Percentiles rank a stretch among this genome's conserved stretches.
phyloP scores from a whole-genome alignment of 2,888 invertebrate genomes.

The Chrysotoxum bicinctum region DNA sequence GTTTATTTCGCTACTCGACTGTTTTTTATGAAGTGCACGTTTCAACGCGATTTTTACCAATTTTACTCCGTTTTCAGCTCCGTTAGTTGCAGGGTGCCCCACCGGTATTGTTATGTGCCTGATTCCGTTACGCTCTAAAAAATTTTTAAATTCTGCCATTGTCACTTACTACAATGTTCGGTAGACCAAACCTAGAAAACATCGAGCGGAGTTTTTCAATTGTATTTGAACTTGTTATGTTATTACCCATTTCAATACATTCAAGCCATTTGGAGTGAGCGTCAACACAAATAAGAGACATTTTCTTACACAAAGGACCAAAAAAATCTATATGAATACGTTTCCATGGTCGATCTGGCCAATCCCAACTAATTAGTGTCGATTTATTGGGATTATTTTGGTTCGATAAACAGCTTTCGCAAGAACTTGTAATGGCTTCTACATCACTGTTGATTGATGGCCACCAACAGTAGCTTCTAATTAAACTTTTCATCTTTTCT shows the following conservation, averaged over 20 bases:
- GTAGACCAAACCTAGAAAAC: background rate
- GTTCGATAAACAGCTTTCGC: background rate
- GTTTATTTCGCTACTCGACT: no score
- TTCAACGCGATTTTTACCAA: background rate
- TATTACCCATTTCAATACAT: background rate
- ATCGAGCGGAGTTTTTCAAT: background rate
- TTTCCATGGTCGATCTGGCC: conserved; percentile 35
- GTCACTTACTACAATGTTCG: background rate
- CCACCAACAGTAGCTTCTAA: background rate
- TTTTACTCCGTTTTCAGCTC: background rate
- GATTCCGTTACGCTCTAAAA: background rate
- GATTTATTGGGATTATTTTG: conserved; percentile 33
- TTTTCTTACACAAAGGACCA: no score
- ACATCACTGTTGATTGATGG: background rate
- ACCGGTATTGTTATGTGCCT: background rate
- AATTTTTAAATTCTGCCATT: background rate
- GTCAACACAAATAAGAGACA: background rate
- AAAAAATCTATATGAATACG: conserved; percentile 51
- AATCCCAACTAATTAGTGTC: conserved; percentile 37
- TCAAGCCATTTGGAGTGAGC: background rate
- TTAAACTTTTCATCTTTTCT: no score
- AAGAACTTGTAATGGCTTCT: background rate
- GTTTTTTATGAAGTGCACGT: background rate
- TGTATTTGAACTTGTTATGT: background rate
- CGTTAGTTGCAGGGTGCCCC: background rate